Evolutionary conservation across 2,113 vertebrate genomes (phyloP).

Genomic region (Tychaedon coryphoeus): DNA sequence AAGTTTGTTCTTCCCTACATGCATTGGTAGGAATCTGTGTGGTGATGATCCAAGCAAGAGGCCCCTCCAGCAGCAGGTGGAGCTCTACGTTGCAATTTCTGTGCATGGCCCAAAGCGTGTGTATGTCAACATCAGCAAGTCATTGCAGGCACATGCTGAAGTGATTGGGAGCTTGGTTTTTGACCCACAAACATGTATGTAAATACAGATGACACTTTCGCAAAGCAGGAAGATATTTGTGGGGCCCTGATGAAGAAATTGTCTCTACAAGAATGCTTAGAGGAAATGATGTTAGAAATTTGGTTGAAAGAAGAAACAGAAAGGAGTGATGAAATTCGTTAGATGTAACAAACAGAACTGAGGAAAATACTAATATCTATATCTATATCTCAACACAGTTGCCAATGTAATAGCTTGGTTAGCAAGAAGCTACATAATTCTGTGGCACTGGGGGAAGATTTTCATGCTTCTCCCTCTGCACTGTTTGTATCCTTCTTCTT

Average conservation of each 20-base stretch:
- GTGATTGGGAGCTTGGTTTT: neutral
- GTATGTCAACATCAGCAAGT: neutral
- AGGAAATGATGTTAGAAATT: neutral
- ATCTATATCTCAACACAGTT: neutral
- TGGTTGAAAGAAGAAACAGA: neutral
- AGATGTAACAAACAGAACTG: neutral
- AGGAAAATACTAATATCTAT: neutral
- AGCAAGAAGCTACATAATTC: neutral
- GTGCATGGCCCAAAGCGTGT: rapidly evolving
- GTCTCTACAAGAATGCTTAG: neutral
- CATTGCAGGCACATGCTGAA: neutral
- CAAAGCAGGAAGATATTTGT: neutral
- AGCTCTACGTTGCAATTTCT: neutral
- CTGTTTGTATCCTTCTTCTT: neutral
- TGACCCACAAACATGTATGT: neutral
- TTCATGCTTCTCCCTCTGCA: neutral
- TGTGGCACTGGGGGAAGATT: neutral
- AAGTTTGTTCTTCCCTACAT: neutral
- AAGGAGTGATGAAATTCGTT: neutral
- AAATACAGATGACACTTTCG: neutral
- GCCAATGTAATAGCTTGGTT: neutral
- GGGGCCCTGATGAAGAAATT: neutral
- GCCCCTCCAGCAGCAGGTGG: slow-evolving; percentile 36
- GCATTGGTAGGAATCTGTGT: neutral
- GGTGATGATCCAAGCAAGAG: neutral